Base-by-base conservation (phyloP, 2,113 vertebrate genomes). In the Mesitornis unicolor region DNA sequence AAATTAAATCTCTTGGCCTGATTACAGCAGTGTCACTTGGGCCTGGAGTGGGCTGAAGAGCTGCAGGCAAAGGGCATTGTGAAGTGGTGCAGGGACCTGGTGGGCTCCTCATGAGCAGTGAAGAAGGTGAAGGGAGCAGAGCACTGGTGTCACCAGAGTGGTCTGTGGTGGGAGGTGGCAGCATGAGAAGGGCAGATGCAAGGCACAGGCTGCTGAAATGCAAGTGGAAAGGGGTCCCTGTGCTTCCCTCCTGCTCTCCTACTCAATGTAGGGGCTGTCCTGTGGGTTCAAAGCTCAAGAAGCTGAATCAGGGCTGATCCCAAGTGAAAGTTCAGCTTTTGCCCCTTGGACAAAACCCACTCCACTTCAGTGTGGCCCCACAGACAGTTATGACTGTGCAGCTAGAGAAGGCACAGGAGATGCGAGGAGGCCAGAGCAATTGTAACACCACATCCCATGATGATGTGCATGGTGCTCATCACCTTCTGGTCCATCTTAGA, bases 131-230 rank as follows among this genome's bases (percentile, higher is more conserved):
- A 54, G 40, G 64, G 56, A 45, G 8, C 74, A 84, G 74, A 0
- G 0, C 38, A 2, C 24, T 0, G 1, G 47, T 38, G 42, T 13
- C 68, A 63, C 51, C 1, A 0, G 36, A 15, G 20, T 6, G 53
- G 57, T 87, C 1, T 0, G 3, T n/a, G 70, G 9, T 13, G 29
- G 74, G 33, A 80, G 28, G 10, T 16, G 56, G 54, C 43, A 43
- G 48, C 26, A 10, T 0, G 1, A 61, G 24, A 29, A 71, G 24
- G n/a, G n/a, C 53, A n/a, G 21, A 19, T 7, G 54, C 16, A 29
- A 28, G n/a, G 7, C 43, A 77, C 59, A 64, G n/a, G 1, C 38
- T 75, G 80, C 2, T 6, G 84, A 63, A 73, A 68, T 28, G 25
- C 12, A 7, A 40, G 24, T 28, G 64, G 40, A 29, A 10, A 63